Conservation (phyloP, 2,113 vertebrate genomes). For the Bothrops jararaca region DNA sequence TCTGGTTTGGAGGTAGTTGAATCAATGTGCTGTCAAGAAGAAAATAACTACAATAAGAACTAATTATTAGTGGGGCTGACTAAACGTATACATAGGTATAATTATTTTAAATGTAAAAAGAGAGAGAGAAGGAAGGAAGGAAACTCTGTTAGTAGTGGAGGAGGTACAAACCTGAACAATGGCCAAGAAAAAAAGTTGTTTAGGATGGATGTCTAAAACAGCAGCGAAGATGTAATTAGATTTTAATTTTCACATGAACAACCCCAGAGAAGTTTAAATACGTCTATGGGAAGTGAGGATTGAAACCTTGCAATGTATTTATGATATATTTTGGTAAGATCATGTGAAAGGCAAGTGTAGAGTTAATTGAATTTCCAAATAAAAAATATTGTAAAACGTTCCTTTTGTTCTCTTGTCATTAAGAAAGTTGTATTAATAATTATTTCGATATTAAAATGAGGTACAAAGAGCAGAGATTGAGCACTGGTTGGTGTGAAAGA, state of each 20-base stretch:
- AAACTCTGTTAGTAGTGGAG: background rate
- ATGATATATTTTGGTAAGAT: background rate
- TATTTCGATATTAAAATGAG: background rate
- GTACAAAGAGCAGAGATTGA: background rate
- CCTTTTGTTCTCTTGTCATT: background rate
- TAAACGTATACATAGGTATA: background rate
- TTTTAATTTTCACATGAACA: background rate
- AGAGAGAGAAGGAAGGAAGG: background rate
- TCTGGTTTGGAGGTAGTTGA: background rate
- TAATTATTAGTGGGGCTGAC: background rate
- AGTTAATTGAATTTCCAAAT: slow-evolving; percentile 1
- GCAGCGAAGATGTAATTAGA: background rate
- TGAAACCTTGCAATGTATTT: background rate
- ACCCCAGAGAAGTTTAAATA: background rate
- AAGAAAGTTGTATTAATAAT: background rate
- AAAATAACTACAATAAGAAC: background rate
- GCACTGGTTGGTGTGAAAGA: background rate
- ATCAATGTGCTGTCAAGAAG: background rate
- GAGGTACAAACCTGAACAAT: background rate
- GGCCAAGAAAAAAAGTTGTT: background rate
- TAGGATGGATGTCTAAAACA: background rate
- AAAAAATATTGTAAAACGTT: background rate
- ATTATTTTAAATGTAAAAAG: background rate
- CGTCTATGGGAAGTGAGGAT: background rate
- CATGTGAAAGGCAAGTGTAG: background rate